Percentiles rank a stretch among this genome's conserved stretches.
Conservation (phyloP, 2,113 vertebrate genomes). For the Crotalus tigris region DNA sequence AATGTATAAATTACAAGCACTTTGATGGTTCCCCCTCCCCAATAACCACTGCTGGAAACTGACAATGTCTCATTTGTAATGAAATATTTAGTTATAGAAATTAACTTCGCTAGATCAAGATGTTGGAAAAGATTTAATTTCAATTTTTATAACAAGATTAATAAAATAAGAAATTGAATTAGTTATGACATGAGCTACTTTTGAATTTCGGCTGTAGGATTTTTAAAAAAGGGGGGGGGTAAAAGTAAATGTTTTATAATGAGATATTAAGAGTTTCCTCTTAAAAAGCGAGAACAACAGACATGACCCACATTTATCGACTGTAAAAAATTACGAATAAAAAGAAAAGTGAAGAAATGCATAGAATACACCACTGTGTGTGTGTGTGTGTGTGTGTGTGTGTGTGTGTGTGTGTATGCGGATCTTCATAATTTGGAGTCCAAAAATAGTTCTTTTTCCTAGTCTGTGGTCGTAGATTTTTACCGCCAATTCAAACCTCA, state of each 20-base stretch:
- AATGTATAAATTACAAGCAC: constrained; percentile 38
- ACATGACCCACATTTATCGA: neutral
- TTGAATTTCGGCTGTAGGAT: constrained; percentile 6
- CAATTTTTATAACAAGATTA: constrained; percentile 40
- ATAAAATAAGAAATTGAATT: constrained; percentile 54
- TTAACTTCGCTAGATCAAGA: constrained; percentile 51
- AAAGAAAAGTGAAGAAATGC: neutral
- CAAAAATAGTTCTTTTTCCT: neutral
- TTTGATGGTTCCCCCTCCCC: neutral
- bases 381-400: neutral
- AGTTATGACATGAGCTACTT: constrained; percentile 25
- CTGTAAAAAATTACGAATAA: neutral
- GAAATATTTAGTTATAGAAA: constrained; percentile 60
- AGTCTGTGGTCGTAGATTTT: neutral
- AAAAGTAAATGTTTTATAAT: constrained; percentile 36
- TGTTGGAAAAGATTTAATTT: constrained; percentile 51
- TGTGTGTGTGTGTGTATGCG: neutral
- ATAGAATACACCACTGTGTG: neutral
- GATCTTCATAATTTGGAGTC: neutral
- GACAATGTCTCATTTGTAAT: constrained; percentile 54
- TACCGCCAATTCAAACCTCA: neutral
- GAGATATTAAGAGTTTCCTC: constrained; percentile 23
- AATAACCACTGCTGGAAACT: constrained; percentile 48
- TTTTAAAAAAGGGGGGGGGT: constrained; percentile 23
- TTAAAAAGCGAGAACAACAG: constrained; percentile 17